Base-by-base conservation (phyloP, 2,797 vertebrate genomes). In the Microchirus variegatus region DNA sequence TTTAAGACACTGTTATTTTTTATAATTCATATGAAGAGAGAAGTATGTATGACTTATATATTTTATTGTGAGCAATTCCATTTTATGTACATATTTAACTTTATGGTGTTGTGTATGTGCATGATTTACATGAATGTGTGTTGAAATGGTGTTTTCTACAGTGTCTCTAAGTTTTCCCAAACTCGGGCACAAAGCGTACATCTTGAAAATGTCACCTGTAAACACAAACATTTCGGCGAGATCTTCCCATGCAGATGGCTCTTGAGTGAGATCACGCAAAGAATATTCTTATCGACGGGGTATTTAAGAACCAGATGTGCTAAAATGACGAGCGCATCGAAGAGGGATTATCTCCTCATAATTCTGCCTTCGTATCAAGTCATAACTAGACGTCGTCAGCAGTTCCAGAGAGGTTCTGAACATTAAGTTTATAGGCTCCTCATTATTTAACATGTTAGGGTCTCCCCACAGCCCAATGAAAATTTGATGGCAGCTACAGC, bases 401-500 rank as follows among this genome's bases (percentile, higher is more conserved):
- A 87, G 78, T 78, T 80, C 68, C 71, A 37, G 61, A 83, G 83
- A 79, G 67, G 74, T 87, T 81, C 63, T 86, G 62, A 80, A 87
- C 71, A 78, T 83, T 78, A 86, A 70, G 72, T 92, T 90, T 90
- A 89, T 78, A 70, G 70, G 73, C 77, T 70, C 59, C 86, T 89
- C 83, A 70, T 92, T 89, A 89, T 90, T 89, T 90, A 90, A 90
- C 77, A 82, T 83, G 87, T 83, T 89, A 84, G 67, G 72, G 77
- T 79, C 80, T 91, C 89, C 89, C 84, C 58, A 57, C 63, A 83
- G 88, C 55, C 84, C 75, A 82, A 90, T 90, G 81, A 91, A 91
- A 88, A 63, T 73, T 64, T 82, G 79, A 90, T 81, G 77, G 74
- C 59, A 62, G 78, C 31, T 84, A 84, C 77, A 80, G 69, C 84